Evolutionary conservation across 2,888 invertebrate genomes (phyloP), one percentile per base, ranked within the genome.

Genomic region (Trachelus troglodyta): DNA sequence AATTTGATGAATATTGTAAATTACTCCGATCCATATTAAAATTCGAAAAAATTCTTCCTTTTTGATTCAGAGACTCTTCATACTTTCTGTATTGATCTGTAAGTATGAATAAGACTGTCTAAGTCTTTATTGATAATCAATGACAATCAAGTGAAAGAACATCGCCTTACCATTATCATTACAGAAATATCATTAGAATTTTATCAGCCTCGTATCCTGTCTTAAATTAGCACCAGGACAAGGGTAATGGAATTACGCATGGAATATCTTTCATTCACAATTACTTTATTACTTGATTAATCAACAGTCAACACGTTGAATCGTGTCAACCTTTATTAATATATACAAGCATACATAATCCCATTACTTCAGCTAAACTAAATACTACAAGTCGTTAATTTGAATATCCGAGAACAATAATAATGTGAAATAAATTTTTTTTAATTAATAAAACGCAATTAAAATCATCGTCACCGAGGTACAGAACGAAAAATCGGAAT

Each of bases 171-270:
- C 56, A 56, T 56, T 56, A 56, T 56, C 56, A 56, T 56, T 23
- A 56, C 2, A 56, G 56, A 56, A 56, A 56, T 56, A 56, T 23
- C 56, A 56, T 9, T 56, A 56, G 56, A 56, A 56, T 56, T 56
- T 23, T 23, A 56, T 56, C 56, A 56, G 23, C 9, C 56, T 56
- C 23, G 31, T 71, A 12, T 71, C 30, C 71, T 9, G 31, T 71
- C 31, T 34, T 6, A 71, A 34, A 71, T 0, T 71, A 71, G 31
- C 31, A 71, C 31, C 71, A 71, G 33, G 31, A 71, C 31, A 34
- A 78, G 82, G 84, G 79, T 86, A 84, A 85, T 86, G 85, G 85
- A 86, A 87, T 86, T 86, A 83, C 84, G 84, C 83, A 83, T 84
- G 83, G 75, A 79, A 79, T 73, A 74, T 33, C 75, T 80, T 83